Evolutionary conservation across 2,888 invertebrate species (phyloP).

Genomic region (Acleris sparsana): DNA sequence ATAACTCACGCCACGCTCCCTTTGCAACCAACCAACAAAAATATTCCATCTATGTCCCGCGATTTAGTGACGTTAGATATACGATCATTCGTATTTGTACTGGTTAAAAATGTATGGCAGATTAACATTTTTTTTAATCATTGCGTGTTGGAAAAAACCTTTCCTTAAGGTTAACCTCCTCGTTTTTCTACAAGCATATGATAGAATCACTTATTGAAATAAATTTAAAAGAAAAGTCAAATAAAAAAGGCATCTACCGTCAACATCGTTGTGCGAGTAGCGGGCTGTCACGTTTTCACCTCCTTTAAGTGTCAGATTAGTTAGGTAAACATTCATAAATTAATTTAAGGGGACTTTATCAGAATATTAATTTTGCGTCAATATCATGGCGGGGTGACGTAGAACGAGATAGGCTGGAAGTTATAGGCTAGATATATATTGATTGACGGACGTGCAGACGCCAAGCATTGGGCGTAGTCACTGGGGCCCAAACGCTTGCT

Average conservation of each 20-base stretch:
- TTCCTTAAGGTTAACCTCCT: too few species aligned
- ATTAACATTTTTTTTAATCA: too few species aligned
- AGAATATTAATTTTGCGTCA: constrained; percentile 52
- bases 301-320: constrained; percentile 59
- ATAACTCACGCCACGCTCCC: too few species aligned
- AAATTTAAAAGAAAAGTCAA: too few species aligned
- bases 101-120: too few species aligned
- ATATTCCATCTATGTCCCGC: too few species aligned
- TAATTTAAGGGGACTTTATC: constrained; percentile 50
- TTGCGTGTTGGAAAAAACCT: too few species aligned
- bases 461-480: constrained; percentile 49
- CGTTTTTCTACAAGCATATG: too few species aligned
- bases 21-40: too few species aligned
- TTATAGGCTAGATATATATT: constrained; percentile 37
- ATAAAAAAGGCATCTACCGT: background rate
- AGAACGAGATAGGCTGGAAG: constrained; percentile 37
- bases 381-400: constrained; percentile 36
- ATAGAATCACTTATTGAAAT: too few species aligned
- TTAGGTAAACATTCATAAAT: constrained; percentile 51
- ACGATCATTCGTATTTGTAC: too few species aligned
- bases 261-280: background rate
- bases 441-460: constrained; percentile 28
- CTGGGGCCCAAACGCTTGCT: constrained; percentile 64
- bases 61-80: too few species aligned
- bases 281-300: constrained; percentile 28